Evolutionary conservation across 1,140 invertebrate species (phyloP).

Genomic region (Planococcus citri): DNA sequence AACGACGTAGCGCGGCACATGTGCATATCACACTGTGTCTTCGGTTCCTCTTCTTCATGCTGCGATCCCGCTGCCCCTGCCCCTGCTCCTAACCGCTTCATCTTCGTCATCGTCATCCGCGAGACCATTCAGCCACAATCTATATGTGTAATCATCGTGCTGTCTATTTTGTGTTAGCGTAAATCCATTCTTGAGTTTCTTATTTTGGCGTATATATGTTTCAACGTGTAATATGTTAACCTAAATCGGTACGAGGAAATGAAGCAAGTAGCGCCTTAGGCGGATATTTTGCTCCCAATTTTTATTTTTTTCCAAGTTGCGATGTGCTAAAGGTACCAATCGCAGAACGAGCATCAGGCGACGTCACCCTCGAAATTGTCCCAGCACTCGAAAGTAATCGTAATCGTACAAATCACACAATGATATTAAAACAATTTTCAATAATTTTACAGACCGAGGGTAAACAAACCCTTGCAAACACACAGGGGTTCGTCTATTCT

Average conservation of each 20-base stretch:
- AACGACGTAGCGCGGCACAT: neutral
- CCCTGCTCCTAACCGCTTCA: no score
- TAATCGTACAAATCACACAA: neutral
- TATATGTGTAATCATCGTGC: neutral
- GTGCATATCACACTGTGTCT: neutral
- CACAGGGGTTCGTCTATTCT: neutral
- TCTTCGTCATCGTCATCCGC: neutral
- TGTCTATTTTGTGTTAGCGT: no score
- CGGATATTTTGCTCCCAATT: no score
- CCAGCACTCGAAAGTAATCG: neutral
- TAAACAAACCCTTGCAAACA: neutral
- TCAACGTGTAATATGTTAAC: no score
- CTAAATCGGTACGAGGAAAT: no score
- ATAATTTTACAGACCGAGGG: neutral
- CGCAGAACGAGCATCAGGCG: neutral
- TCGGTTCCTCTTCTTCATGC: neutral
- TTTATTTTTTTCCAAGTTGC: no score
- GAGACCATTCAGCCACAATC: neutral
- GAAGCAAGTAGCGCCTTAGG: no score
- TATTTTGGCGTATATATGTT: no score
- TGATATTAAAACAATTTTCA: neutral
- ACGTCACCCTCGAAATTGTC: neutral
- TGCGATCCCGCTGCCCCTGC: no score
- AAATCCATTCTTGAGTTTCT: neutral
- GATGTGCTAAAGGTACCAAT: no score